Evolutionary conservation across 2,797 vertebrate species (phyloP), one percentile per base, ranked within the genome.

Genomic region (Eremophila alpestris): DNA sequence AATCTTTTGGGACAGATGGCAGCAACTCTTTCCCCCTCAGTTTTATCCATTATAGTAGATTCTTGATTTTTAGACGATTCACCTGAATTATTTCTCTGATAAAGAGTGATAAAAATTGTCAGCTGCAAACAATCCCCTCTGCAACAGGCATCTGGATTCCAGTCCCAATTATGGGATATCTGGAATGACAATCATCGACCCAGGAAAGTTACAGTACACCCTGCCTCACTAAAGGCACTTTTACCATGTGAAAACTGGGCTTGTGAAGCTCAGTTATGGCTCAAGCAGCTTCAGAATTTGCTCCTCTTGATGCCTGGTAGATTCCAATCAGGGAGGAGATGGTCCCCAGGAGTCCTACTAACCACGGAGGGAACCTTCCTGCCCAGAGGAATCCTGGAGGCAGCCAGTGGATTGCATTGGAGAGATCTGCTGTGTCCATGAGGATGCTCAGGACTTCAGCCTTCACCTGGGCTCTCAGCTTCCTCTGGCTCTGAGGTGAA

Each of bases 331-430:
- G 84, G 32, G 99, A 99, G 5, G 99, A 99, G 30, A 98, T 7
- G 4, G 99, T 99, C 12, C 99, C 99, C 98, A 99, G 96, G 54
- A 99, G 98, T 40, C 99, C 99, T 51, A 99, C 99, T 46, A 99
- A 94, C 99, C 99, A 99, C 1, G 94, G 96, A 18, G 99, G 99
- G 93, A 99, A 99, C 13, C 32, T 78, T 54, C 99, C 99, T 0
- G 98, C 99, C 99, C 99, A 99, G 11, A 99, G 97, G 75, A 99
- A 97, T 1, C 99, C 99, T 0, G 97, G 97, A 0, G 99, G 99
- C 98, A 99, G 98, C 99, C 99, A 99, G 70, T 99, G 99, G 94
- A 99, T 76, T 1, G 99, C 99, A 0, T 99, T 99, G 93, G 96
- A 96, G 69, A 99, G 97, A 96, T 99, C 99, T 0, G 98, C 98